phyloP scores from a whole-genome alignment of 1,140 invertebrate genomes.

The Tribolium madens region DNA sequence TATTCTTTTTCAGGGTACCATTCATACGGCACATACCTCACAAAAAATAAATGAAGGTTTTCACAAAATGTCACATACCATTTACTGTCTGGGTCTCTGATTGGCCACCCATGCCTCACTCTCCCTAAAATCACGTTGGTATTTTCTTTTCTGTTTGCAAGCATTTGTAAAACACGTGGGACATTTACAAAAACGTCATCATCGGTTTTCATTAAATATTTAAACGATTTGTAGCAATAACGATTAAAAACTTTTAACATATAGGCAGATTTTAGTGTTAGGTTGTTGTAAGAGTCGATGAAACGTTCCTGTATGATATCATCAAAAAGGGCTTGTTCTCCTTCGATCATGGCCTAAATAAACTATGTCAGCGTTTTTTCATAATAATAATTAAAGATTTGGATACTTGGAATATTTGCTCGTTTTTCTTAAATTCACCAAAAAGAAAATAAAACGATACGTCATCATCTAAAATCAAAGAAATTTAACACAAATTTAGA shows the following conservation, averaged over 20 bases:
- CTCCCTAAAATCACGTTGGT: constrained; percentile 75
- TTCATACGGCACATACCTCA: constrained; percentile 82
- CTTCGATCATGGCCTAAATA: constrained; percentile 60
- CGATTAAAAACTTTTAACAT: constrained; percentile 83
- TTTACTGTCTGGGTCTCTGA: constrained; percentile 79
- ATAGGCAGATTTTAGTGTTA: constrained; percentile 92
- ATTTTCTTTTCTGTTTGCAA: constrained; percentile 61
- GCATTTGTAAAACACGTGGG: constrained; percentile 66
- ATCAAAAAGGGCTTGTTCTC: constrained; percentile 73
- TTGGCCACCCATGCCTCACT: constrained; percentile 78
- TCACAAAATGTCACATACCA: constrained; percentile 70
- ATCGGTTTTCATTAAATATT: constrained; percentile 84
- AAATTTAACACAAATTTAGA: neutral
- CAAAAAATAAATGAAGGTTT: neutral
- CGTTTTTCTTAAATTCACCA: constrained; percentile 69
- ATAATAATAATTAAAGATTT: too few relatives aligned
- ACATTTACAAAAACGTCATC: constrained; percentile 89
- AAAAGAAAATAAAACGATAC: constrained; percentile 69
- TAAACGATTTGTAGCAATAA: constrained; percentile 70
- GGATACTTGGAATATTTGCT: too few relatives aligned
- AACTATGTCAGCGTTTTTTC: neutral
- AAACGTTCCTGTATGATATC: constrained; percentile 95
- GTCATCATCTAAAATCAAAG: constrained; percentile 66
- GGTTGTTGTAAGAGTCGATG: constrained; percentile 91
- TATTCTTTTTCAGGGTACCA: constrained; percentile 81